Evolutionary conservation across 1,140 invertebrate genomes (phyloP).

Genomic region (Chionoecetes opilio): DNA sequence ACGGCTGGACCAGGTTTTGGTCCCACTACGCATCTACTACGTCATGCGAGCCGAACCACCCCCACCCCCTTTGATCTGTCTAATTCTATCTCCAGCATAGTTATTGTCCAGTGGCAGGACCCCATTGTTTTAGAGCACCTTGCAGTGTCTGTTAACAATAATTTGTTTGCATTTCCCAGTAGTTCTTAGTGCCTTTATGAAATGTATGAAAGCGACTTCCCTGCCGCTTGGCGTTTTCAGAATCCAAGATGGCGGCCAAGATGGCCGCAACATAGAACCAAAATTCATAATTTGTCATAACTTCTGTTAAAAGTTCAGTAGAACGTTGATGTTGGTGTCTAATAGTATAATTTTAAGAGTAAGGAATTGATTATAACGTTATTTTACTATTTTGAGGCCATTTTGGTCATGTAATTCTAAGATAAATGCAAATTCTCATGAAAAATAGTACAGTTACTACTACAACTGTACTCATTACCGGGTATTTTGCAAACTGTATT

Average conservation of each 20-base stretch:
- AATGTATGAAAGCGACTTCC: neutral
- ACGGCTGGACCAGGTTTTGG: too few species aligned
- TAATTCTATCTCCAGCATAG: too few species aligned
- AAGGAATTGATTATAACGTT: conserved; percentile 17
- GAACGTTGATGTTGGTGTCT: too few species aligned
- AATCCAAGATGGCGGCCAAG: conserved; percentile 57
- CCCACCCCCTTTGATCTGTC: too few species aligned
- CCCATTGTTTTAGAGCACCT: neutral
- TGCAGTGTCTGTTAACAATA: conserved; percentile 47
- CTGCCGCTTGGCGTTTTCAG: conserved; percentile 32
- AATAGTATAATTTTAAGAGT: too few species aligned
- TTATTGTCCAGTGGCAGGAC: conserved; percentile 29
- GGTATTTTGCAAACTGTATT: too few species aligned
- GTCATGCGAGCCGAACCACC: too few species aligned
- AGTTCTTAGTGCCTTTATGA: conserved; percentile 32
- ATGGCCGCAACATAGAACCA: neutral
- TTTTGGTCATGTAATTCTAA: neutral
- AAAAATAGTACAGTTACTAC: conserved; percentile 23
- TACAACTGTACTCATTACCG: too few species aligned
- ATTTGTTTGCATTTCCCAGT: conserved; percentile 35
- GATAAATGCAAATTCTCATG: neutral
- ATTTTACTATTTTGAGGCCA: too few species aligned
- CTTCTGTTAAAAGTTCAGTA: too few species aligned
- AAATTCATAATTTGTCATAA: too few species aligned
- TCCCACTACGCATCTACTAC: too few species aligned